A percentile compares a stretch with the other conserved stretches of the same genome.
phyloP scores from a whole-genome alignment of 2,888 invertebrate species.

The Drosophila picticornis region DNA sequence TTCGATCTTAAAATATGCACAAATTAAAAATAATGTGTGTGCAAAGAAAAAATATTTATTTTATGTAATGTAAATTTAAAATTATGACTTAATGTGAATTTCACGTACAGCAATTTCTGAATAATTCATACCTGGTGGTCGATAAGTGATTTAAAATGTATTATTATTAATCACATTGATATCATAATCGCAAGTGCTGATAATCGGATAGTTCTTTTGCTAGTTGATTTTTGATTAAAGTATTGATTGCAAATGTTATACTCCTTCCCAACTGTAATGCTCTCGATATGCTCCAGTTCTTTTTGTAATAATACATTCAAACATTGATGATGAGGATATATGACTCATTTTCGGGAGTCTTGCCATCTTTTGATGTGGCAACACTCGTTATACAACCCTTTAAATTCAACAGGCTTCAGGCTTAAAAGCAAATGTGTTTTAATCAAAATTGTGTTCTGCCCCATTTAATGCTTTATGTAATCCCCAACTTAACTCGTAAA shows the following conservation, averaged over 20 bases:
- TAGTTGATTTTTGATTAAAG: background rate
- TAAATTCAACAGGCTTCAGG: conserved; percentile 29
- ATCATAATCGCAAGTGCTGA: background rate
- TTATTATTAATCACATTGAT: no score
- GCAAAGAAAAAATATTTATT: background rate
- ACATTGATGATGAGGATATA: background rate
- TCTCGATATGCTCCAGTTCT: background rate
- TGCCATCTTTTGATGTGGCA: background rate
- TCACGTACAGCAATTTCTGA: background rate
- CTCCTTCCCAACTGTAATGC: background rate
- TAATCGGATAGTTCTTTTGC: background rate
- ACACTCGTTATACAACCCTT: background rate
- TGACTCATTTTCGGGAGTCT: background rate
- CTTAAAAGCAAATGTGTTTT: background rate
- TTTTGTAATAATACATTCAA: background rate
- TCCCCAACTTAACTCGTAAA: conserved; percentile 33
- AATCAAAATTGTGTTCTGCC: conserved; percentile 1
- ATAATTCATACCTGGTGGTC: background rate
- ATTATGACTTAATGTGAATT: background rate
- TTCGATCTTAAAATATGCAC: background rate
- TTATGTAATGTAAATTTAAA: background rate
- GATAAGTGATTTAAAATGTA: background rate
- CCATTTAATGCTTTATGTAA: conserved; percentile 21
- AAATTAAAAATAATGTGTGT: background rate
- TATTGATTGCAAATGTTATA: accelerated